Evolutionary conservation across 2,797 vertebrate species (phyloP), one percentile per base, ranked within the genome.

Genomic region (Acipenser oxyrinchus): DNA sequence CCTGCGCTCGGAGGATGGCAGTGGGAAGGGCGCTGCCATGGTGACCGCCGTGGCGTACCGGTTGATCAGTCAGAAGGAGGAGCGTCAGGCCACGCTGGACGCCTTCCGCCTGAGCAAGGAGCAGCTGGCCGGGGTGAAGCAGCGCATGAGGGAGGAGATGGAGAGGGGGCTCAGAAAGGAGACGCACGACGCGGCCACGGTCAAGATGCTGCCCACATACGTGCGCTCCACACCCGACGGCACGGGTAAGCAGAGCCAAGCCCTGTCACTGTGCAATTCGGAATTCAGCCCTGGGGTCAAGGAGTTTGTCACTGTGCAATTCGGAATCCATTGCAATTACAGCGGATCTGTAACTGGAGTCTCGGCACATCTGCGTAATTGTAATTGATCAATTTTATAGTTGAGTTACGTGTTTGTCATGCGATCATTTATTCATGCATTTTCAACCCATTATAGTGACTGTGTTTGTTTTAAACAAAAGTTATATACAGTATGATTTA

Each of bases 21-120:
- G 97, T 0, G 93, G 94, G 67, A 99, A 99, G 70, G 96, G 97
- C 0, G 93, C 97, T 0, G 97, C 97, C 71, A 98, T 99, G 96
- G 97, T 99, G 72, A 99, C 96, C 0, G 97, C 96, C 0, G 97
- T 99, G 72, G 96, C 95, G 0, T 89, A 95, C 74, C 87, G 97
- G 0, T 82, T 96, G 68, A 94, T 87, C 0, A 87, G 90, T 37
- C 95, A 98, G 65, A 88, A 92, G 1, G 82, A 87, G 1, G 90
- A 91, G 51, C 87, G 93, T 0, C 92, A 95, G 87, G 77, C 79
- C 49, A 86, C 89, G 12, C 82, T 99, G 7, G 88, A 94, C 69
- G 70, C 85, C 0, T 79, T 98, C 50, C 88, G 88, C 6, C 80
- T 99, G 74, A 92, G 83, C 80, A 87, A 53, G 0, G 83, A 93